Base-by-base conservation (phyloP, 2,797 vertebrate species). In the Sylvia borin region DNA sequence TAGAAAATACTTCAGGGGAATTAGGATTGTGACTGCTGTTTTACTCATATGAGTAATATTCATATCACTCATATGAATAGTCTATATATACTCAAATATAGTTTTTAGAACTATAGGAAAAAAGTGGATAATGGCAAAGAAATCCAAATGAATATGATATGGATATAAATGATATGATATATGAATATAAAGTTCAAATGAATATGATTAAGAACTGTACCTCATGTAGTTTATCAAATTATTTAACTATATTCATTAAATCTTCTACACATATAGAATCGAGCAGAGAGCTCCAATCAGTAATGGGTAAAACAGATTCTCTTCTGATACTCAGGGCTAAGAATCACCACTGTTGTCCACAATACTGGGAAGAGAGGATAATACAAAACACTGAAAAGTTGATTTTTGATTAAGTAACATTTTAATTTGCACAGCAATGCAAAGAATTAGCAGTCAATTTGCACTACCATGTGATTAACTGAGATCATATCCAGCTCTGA, bases 401-500 rank as follows among this genome's bases (percentile, higher is more conserved):
- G 4, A 9, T 54, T 62, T 71, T 55, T 86, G 3, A 5, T 75
- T 32, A 60, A 66, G 38, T 51, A 54, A 12, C 5, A 9, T 48
- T 68, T 78, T 4, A 34, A 48, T 13, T 48, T 38, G 3, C 19
- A 38, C 0, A 6, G 5, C 1, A 1, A 76, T 5, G 6, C 2
- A 75, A 82, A 78, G 4, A 11, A 53, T 82, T 82, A 48, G 34
- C 7, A 66, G 20, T 7, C 3, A 51, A 51, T 67, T 88, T 77
- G 19, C 22, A 60, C 31, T 71, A 31, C 26, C 21, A 48, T 7
- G 2, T 42, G 32, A 54, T 5, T 55, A 62, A 67, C 31, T 88
- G 51, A 89, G 14, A 66, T 51, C 3, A 17, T 18, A 27, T 3
- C 2, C 16, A 62, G 21, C 11, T 47, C 13, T 66, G 22, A 50